phyloP scores from a whole-genome alignment of 2,113 vertebrate genomes.

The Lonchura striata region DNA sequence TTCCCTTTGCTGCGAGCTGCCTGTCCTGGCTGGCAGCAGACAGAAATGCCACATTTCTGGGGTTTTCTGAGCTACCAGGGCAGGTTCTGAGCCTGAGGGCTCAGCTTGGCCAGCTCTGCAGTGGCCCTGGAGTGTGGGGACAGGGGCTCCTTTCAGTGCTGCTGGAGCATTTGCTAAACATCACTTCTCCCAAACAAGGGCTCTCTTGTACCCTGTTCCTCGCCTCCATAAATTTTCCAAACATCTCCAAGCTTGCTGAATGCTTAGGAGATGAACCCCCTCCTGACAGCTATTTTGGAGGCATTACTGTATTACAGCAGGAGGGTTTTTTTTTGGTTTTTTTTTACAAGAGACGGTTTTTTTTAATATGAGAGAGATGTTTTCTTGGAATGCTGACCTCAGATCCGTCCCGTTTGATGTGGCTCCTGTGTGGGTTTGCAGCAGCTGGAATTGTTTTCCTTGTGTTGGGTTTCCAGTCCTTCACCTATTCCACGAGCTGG shows the following conservation, averaged over 20 bases:
- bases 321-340: not conserved
- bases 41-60: not conserved
- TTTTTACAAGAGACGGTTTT: not conserved
- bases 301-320: not conserved
- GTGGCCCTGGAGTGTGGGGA: not conserved
- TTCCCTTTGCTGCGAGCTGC: not conserved
- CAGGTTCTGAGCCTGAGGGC: not conserved
- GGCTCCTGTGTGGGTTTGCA: not conserved
- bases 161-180: not conserved
- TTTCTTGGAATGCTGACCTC: constrained; percentile 14
- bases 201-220: not conserved
- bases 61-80: not conserved
- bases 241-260: not conserved
- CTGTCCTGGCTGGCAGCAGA: not conserved
- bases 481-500: not conserved
- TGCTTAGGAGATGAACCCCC: not conserved
- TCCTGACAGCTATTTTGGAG: not conserved
- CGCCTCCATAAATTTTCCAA: not conserved
- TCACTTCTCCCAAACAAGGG: not conserved
- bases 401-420: not conserved
- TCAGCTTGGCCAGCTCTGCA: not conserved
- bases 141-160: constrained; percentile 27
- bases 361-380: not conserved
- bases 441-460: not conserved
- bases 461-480: not conserved